A percentile compares a stretch with the other conserved stretches of the same genome.
phyloP scores from a whole-genome alignment of 1,140 invertebrate species.

The Drosophila sechellia region DNA sequence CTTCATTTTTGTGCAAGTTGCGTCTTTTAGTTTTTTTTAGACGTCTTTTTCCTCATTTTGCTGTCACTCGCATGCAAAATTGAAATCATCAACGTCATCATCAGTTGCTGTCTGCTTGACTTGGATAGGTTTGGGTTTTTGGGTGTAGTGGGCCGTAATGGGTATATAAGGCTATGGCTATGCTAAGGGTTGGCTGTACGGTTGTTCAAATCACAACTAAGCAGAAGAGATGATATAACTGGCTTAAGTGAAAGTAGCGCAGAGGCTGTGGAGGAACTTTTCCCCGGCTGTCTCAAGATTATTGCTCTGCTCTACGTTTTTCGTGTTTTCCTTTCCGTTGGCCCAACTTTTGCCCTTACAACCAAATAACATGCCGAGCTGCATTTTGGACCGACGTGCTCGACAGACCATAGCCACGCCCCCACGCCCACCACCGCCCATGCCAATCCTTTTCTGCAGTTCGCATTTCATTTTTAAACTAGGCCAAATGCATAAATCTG shows the following conservation, averaged over 20 bases:
- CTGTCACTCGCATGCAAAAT: constrained; percentile 63
- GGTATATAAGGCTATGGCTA: background rate
- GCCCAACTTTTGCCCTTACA: constrained; percentile 52
- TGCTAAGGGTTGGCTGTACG: background rate
- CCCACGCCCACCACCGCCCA: constrained; percentile 22
- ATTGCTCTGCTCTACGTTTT: constrained; percentile 56
- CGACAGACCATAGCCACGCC: constrained; percentile 43
- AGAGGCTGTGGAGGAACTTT: constrained; percentile 24
- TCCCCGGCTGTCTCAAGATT: constrained; percentile 48
- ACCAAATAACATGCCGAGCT: constrained; percentile 56
- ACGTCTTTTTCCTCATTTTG: constrained; percentile 32
- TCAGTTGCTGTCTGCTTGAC: constrained; percentile 38
- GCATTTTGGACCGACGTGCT: constrained; percentile 48
- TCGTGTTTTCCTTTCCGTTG: constrained; percentile 41
- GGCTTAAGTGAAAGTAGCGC: constrained; percentile 60
- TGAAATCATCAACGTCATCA: constrained; percentile 67
- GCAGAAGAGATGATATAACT: constrained; percentile 50
- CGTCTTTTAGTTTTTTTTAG: constrained; percentile 21
- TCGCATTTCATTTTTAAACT: constrained; percentile 50
- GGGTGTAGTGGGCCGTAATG: background rate
- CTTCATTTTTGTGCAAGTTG: constrained; percentile 24
- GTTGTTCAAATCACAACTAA: constrained; percentile 55
- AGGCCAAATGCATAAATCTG: constrained; percentile 55
- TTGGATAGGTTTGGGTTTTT: constrained; percentile 2
- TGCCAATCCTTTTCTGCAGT: background rate